Base-by-base conservation (phyloP, 1,140 invertebrate genomes). In the Sweltsa coloradensis region DNA sequence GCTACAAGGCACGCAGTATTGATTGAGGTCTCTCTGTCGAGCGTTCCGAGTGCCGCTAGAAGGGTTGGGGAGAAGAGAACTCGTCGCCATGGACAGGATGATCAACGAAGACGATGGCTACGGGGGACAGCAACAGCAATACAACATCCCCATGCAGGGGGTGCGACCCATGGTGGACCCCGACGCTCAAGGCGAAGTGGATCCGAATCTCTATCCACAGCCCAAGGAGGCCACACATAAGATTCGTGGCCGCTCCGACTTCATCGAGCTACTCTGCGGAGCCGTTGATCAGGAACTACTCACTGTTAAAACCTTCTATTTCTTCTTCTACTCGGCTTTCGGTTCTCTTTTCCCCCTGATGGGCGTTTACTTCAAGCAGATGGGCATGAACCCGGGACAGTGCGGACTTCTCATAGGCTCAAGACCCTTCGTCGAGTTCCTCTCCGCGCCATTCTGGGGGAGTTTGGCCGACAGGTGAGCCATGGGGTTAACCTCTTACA, bases 291-390 rank as follows among this genome's bases (percentile, higher is more conserved):
- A 85, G 40, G 89, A 96, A 62, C 70, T 97, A 36, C 73, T 96
- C 43, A 85, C 90, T 3, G 89, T 93, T 41, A 96, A 96, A 65
- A 85, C 87, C 1, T 99, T 99, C 65, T 99, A 99, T 65, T 97
- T 99, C 66, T 98, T 97, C 74, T 99, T 98, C 68, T 99, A 97
- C 62, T 93, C 95, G 2, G 95, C 96, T 1, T 99, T 99, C 58
- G 96, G 96, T 5, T 97, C 92, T 0, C 73, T 99, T 0, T 98
- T 98, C 61, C 96, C 96, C 0, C 68, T 99, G 22, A 90, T 99
- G 83, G 95, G 91, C 18, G 89, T 99, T 18, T 99, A 97, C 67
- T 99, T 99, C 72, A 98, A 90, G 65, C 92, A 97, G 68, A 85
- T 97, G 79, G 95, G 92, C 5, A 95, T 98, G 90, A 96, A 95